These are phyloP conservation scores for Caerostris extrusa DNA, from an alignment of 1,140 invertebrate genomes.

Conservation along the genomic window DNA sequence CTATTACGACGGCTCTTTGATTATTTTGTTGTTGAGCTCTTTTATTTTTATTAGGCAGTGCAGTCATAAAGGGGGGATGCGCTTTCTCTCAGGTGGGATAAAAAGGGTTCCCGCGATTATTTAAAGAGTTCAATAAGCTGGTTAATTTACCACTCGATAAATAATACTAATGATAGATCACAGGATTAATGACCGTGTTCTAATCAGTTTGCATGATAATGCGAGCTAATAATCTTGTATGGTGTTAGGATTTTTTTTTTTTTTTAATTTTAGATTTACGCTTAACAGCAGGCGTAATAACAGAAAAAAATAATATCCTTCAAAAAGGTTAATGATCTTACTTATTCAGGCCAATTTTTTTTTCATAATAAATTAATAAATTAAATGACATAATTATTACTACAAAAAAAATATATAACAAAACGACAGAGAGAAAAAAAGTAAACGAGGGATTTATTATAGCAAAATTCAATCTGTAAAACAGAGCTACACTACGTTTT, in stretches of 20 bases:
- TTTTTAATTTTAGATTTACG: neutral
- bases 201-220: neutral
- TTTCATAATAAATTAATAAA: too few relatives aligned
- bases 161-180: neutral
- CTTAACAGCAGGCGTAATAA: neutral
- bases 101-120: neutral
- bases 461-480: too few relatives aligned
- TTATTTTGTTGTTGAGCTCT: conserved; percentile 39
- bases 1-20: conserved; percentile 48
- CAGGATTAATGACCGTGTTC: neutral
- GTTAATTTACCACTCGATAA: neutral
- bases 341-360: too few relatives aligned
- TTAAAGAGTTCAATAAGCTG: neutral
- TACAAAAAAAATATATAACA: too few relatives aligned
- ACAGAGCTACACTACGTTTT: too few relatives aligned
- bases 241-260: neutral
- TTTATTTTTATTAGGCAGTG: neutral
- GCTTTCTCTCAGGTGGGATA: neutral
- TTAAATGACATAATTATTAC: too few relatives aligned
- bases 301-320: too few relatives aligned
- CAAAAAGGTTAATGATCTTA: too few relatives aligned
- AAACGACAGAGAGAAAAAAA: too few relatives aligned
- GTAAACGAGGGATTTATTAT: too few relatives aligned
- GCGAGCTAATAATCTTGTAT: neutral
- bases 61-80: conserved; percentile 8